Base-by-base conservation (phyloP, 1,140 invertebrate species). In the Asbolus verrucosus region DNA sequence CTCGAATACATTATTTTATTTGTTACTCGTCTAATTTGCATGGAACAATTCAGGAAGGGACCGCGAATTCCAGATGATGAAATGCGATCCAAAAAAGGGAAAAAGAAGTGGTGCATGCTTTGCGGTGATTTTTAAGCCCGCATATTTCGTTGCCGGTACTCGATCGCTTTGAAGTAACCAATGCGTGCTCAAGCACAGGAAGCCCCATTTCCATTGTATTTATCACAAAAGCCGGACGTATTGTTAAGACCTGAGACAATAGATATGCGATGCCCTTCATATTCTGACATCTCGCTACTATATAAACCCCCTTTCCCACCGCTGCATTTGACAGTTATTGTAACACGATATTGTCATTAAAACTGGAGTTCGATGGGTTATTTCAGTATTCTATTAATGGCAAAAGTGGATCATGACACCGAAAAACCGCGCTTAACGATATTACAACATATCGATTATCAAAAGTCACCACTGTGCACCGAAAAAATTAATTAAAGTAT, bases 1-100 rank as follows among this genome's bases (percentile, higher is more conserved):
- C 46, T 54, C 46, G 46, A 27, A 54, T 54, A 54, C 46, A 54
- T 54, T 54, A 54, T 54, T 54, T 19, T 50, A 50, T 50, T 50
- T 50, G 43, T 50, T 18, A 50, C 16, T 18, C 43, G 43, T 18
- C 13, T n/a, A 21, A 54, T 54, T 54, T 54, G 46, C 46, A 54
- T 54, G 46, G 6, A 36, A n/a, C 33, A n/a, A n/a, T 36, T n/a
- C 6, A n/a, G 33, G 33, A 3, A 8, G 24, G 24, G 24, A 36
- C 5, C 33, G 46, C 46, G 46, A 54, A 54, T 54, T 54, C 27
- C 11, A 54, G 27, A 54, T 54, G 3, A 50, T 18, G 43, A 50
- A 50, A 50, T 50, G 13, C 13, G 43, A 21, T 50, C 43, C n/a
- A n/a, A n/a, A n/a, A n/a, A n/a, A n/a, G n/a, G n/a, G n/a, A n/a